phyloP scores from a whole-genome alignment of 2,797 vertebrate species.

The Pseudochirops corinnae region DNA sequence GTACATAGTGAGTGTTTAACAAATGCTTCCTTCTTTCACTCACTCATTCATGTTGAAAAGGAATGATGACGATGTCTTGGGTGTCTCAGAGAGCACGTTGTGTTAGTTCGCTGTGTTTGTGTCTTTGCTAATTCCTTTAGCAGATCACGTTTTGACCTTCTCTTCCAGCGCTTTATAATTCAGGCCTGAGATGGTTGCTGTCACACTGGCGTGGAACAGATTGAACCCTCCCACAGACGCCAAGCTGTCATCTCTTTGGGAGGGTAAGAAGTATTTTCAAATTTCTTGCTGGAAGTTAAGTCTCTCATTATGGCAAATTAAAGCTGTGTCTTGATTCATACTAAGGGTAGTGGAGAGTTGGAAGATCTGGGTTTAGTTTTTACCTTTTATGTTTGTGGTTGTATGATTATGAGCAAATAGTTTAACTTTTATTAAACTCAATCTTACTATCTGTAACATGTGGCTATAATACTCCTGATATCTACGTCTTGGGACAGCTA shows the following conservation, averaged over 20 bases:
- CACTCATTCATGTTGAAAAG: not conserved
- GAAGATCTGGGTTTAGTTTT: not conserved
- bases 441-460: constrained; percentile 25
- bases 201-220: not conserved
- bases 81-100: not conserved
- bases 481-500: not conserved
- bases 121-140: not conserved
- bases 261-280: not conserved
- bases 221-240: not conserved
- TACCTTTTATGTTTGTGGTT: not conserved
- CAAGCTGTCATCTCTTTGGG: not conserved
- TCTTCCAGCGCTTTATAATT: not conserved
- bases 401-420: not conserved
- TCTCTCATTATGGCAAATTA: not conserved
- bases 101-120: not conserved
- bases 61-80: not conserved
- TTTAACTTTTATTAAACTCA: constrained; percentile 3
- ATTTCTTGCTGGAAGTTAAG: not conserved
- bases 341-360: not conserved
- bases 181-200: not conserved
- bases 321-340: not conserved
- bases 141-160: not conserved
- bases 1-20: not conserved
- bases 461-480: not conserved
- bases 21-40: not conserved